These are phyloP conservation scores for Amiota minor DNA, from an alignment of 2,888 invertebrate genomes.

Conservation along the genomic window DNA sequence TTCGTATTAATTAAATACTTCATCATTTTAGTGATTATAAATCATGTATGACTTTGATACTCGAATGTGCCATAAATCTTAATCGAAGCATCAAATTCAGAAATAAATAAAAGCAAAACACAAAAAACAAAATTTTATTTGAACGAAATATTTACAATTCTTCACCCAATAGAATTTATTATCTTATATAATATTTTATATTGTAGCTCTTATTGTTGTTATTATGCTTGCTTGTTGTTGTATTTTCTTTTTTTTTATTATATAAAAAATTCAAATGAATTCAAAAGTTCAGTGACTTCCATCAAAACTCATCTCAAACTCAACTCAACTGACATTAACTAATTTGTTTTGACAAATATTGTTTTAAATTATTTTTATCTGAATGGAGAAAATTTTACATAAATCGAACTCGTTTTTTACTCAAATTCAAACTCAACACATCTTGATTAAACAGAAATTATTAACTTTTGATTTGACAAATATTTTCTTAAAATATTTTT, in stretches of 20 bases:
- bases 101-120: neutral
- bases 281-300: slow-evolving; percentile 42
- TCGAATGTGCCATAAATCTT: no score
- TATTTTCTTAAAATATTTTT: neutral
- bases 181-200: neutral
- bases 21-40: neutral
- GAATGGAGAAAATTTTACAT: no score
- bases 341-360: no score
- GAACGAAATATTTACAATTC: neutral
- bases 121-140: neutral
- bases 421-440: no score
- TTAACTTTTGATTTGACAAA: no score
- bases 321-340: no score
- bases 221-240: slow-evolving; percentile 2
- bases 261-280: slow-evolving; percentile 43
- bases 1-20: slow-evolving; percentile 47
- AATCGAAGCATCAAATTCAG: neutral
- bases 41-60: neutral
- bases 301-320: no score
- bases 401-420: no score
- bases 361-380: no score
- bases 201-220: neutral
- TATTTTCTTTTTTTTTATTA: neutral
- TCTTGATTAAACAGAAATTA: no score
- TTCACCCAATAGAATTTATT: neutral